Evolutionary conservation across 92 coral and sea anemone species (phyloP), one percentile per base, ranked within the genome.

Genomic region (Nematostella vectensis): DNA sequence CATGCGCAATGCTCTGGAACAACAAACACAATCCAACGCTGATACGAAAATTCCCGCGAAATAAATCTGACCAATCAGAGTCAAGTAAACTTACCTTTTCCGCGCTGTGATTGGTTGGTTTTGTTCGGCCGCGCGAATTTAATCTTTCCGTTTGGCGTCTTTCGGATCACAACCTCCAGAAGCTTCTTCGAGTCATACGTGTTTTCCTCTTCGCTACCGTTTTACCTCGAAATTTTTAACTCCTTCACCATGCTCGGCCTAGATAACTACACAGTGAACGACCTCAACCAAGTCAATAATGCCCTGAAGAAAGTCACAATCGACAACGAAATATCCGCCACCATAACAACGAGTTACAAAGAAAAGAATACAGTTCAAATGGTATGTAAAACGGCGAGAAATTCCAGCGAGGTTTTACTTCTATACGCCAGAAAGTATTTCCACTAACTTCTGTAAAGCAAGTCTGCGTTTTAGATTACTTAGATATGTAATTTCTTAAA

Each of bases 191-290:
- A 31, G 27, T 25, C n/a, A 38, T 31, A 38, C 54, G 52, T 18
- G 1, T 8, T 38, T 58, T 20, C 24, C n/a, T 4, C 22, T 27
- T 57, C 10, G 13, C 27, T 2, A 19, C 17, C 23, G 8, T 33
- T 21, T 45, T 27, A 25, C 21, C 23, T 10, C 50, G 17, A 11
- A 1, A 42, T 0, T 59, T 66, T 22, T 45, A 6, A 44, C 42
- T 45, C 40, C 40, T 59, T 61, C 83, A 85, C 25, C 60, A 85
- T 85, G 95, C 75, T 85, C 38, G 87, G 88, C 18, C 40, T 58
- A 52, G 70, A 57, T 47, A 74, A 62, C 77, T 71, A 61, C 57
- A 68, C 71, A 6, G 58, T 76, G 26, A 77, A 66, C 63, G 71
- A 48, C 54, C 11, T 61, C 12, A 31, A 62, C 48, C 65, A 79